Base-by-base conservation (phyloP, 2,113 vertebrate species). In the Pteropus alecto region DNA sequence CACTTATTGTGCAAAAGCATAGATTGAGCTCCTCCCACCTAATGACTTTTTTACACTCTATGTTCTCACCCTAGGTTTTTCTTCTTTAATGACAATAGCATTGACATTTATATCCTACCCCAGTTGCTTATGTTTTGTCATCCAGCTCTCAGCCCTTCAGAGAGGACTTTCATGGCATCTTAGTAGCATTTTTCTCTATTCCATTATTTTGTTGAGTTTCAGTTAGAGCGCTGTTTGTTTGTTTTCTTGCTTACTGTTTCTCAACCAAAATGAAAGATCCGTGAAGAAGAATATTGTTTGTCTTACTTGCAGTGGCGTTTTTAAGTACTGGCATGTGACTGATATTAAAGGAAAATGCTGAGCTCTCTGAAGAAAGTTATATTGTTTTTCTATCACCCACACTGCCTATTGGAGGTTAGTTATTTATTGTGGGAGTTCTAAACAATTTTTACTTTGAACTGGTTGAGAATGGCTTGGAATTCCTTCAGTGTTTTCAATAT, bases 401-500 rank as follows among this genome's bases (percentile, higher is more conserved):
- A 68, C 19, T 6, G 28, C 7, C 16, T 9, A 33, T 46, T 3
- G 28, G 6, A 35, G 14, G 8, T 16, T 67, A 30, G 2, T 60
- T 71, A 33, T 74, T 84, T 67, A 61, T 48, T 87, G 54, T 60
- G 16, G 13, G 88, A 35, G 41, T n/a, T 3, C 10, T 87, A 54
- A 28, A 18, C 26, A 71, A 13, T 35, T n/a, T 83, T 90, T 87
- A 65, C n/a, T 79, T 51, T 60, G 4, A 5, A 74, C 22, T 67
- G 18, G 1, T 65, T 90, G 79, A 58, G 94, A 68, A 74, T 90
- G 48, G 0, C 10, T 56, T 76, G 38, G 28, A 4, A 71, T 93
- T 88, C 85, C 56, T 87, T 43, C 73, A 88, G 38, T 89, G 13
- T 51, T 81, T 87, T 70, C 26, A 92, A 18, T 60, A 67, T 81